Conservation (phyloP, 2,113 vertebrate species). For the Paramisgurnus dabryanus region DNA sequence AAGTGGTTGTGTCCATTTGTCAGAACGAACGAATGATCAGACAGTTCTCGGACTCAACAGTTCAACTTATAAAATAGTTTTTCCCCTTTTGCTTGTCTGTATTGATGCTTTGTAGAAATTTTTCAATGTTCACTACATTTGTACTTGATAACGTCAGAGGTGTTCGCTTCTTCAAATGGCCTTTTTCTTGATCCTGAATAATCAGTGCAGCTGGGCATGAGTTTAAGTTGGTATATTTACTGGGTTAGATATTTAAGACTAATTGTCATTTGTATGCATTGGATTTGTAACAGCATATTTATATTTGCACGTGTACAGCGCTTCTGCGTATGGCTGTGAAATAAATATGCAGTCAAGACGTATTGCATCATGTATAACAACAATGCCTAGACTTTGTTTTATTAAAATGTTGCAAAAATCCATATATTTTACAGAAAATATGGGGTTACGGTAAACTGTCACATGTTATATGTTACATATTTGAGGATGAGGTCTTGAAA, state of each 20-base stretch:
- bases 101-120: not conserved
- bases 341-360: conserved; percentile 57
- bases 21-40: not conserved
- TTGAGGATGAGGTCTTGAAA: not conserved
- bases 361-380: conserved; percentile 11
- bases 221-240: conserved; percentile 59
- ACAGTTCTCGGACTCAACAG: conserved; percentile 1
- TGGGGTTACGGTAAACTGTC: not conserved
- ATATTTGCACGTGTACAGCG: conserved; percentile 73
- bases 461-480: not conserved
- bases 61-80: conserved; percentile 3
- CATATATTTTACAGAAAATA: not conserved
- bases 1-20: not conserved
- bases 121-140: conserved; percentile 34
- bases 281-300: conserved; percentile 75
- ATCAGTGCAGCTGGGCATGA: conserved; percentile 50
- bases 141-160: conserved; percentile 1
- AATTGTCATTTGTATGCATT: conserved; percentile 62
- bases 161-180: conserved; percentile 8
- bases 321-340: conserved; percentile 61
- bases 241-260: conserved; percentile 63
- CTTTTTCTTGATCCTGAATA: not conserved
- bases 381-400: conserved; percentile 34
- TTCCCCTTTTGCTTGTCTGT: not conserved
- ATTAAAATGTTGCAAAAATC: conserved; percentile 52